These are phyloP conservation scores for Hydroisotoma schaefferi DNA, from an alignment of 2,888 invertebrate species.

Conservation along the genomic window DNA sequence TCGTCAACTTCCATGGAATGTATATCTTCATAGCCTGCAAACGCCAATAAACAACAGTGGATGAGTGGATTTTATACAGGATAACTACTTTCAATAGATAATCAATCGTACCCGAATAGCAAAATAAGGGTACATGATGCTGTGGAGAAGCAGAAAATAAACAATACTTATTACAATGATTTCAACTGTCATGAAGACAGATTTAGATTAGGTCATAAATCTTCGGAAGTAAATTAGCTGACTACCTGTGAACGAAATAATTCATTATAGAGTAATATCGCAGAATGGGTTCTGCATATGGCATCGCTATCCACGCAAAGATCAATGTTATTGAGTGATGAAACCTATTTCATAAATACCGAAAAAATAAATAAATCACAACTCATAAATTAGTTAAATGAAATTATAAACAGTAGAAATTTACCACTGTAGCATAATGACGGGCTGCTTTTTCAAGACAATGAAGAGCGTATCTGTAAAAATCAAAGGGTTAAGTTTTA, in stretches of 20 bases:
- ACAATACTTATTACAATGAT: neutral
- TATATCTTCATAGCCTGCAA: slow-evolving; percentile 74
- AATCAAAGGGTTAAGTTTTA: too few relatives aligned
- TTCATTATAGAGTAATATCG: slow-evolving; percentile 18
- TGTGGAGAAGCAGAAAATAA: too few relatives aligned
- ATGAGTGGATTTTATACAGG: neutral
- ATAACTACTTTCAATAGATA: neutral
- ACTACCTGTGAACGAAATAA: slow-evolving; percentile 10
- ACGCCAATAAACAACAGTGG: neutral
- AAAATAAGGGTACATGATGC: too few relatives aligned
- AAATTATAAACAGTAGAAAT: too few relatives aligned
- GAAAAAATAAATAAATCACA: too few relatives aligned
- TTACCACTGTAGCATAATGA: slow-evolving; percentile 31
- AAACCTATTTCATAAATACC: too few relatives aligned
- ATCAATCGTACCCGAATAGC: too few relatives aligned
- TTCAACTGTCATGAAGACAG: neutral
- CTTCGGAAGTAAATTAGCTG: too few relatives aligned
- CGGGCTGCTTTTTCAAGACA: slow-evolving; percentile 30
- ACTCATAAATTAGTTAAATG: too few relatives aligned
- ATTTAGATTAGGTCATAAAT: too few relatives aligned
- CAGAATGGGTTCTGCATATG: slow-evolving; percentile 32
- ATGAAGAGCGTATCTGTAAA: slow-evolving; percentile 29
- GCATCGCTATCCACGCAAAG: slow-evolving; percentile 31
- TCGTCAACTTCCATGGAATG: slow-evolving; percentile 78
- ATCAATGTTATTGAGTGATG: slow-evolving; percentile 33